Conservation (phyloP, 2,797 vertebrate genomes). For the Balearica regulorum region DNA sequence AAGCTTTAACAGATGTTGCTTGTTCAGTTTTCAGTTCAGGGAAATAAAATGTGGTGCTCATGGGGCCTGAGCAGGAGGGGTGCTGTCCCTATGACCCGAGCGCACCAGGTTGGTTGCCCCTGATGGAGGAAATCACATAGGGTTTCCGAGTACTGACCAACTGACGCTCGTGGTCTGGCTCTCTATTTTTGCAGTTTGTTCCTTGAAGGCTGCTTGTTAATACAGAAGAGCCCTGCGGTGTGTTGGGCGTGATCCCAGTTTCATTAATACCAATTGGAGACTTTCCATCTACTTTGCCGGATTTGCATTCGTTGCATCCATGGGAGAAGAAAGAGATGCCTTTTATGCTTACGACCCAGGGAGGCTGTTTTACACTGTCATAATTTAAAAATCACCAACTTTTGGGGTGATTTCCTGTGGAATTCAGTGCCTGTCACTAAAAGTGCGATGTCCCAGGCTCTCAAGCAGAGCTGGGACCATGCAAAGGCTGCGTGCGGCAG, state of each 20-base stretch:
- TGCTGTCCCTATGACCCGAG: accelerated
- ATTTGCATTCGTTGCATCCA: background rate
- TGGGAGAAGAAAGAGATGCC: background rate
- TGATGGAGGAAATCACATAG: background rate
- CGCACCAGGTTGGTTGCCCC: background rate
- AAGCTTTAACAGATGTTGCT: background rate
- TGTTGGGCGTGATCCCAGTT: background rate
- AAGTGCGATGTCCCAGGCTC: background rate
- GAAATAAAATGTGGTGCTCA: background rate
- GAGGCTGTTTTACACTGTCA: background rate
- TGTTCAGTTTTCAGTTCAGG: background rate
- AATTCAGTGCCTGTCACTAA: background rate
- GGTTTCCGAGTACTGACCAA: background rate
- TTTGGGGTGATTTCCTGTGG: background rate
- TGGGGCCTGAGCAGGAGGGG: background rate
- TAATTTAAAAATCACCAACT: background rate
- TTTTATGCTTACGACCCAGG: background rate
- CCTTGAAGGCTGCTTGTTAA: background rate
- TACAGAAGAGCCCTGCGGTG: background rate
- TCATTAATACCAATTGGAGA: background rate
- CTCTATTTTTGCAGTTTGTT: background rate
- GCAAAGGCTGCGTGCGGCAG: background rate
- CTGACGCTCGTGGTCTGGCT: background rate
- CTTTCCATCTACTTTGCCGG: background rate
- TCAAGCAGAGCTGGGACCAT: background rate